Evolutionary conservation across 92 coral and sea anemone genomes (phyloP), one percentile per base, ranked within the genome.

Genomic region (Metridium senile): DNA sequence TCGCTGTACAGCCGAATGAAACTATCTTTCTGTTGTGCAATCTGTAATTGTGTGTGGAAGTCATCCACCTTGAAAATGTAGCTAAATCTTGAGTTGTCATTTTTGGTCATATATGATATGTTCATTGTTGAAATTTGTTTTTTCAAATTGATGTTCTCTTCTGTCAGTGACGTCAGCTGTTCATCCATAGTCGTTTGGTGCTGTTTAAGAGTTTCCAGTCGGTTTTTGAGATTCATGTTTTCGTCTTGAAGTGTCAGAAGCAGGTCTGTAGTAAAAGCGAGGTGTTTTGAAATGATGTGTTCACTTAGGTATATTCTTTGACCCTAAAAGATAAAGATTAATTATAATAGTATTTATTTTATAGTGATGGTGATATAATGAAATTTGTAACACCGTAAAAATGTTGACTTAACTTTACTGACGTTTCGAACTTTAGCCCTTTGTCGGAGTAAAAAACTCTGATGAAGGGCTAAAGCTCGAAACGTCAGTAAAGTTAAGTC

Each of bases 261-360:
- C 21, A 54, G 3, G 20, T 54, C 59, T 54, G 59, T 54, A 4
- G 59, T 54, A 19, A 20, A 54, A 9, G 59, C 59, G 6, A 54
- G 25, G 23, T 54, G 59, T 21, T 54, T 54, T 13, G 59, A 16
- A 54, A 54, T 17, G 13, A 68, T 35, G 57, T 68, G 74, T 2
- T 68, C 51, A 21, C 53, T 68, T 0, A 68, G 54, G 53, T 68
- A 35, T 34, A 35, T 52, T 45, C 74, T 68, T 45, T 11, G 74
- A 10, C 58, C 51, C 74, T 68, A 39, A 17, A 68, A 45, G 21
- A 34, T n/a, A 18, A 32, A 34, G 51, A 45, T n/a, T n/a, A n/a
- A n/a, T n/a, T n/a, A n/a, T n/a, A n/a, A n/a, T n/a, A n/a, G n/a
- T n/a, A n/a, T n/a, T n/a, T n/a, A n/a, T n/a, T n/a, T n/a, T n/a